Conservation (phyloP, 2,113 vertebrate genomes). For the Nothocercus nigrocapillus region DNA sequence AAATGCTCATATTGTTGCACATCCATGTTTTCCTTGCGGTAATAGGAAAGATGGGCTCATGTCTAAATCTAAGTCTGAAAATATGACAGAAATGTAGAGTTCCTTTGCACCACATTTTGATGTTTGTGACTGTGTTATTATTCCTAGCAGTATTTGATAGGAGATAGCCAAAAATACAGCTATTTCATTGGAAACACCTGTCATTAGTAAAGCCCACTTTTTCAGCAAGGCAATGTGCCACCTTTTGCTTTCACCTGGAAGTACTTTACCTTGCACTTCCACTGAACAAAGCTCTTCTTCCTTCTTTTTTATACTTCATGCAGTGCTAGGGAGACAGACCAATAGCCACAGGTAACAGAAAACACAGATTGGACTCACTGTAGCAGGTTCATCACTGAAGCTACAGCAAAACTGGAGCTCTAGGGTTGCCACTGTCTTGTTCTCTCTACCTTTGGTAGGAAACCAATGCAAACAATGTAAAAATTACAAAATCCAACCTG, state of each 20-base stretch:
- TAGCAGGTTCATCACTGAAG: neutral
- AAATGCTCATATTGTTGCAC: neutral
- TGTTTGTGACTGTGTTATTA: neutral
- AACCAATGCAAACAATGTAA: constrained; percentile 33
- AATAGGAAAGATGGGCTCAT: neutral
- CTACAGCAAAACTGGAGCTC: neutral
- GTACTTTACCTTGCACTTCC: neutral
- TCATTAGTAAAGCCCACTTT: neutral
- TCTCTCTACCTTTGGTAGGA: neutral
- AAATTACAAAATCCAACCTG: constrained; percentile 10
- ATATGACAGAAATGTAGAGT: neutral
- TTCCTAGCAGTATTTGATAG: neutral
- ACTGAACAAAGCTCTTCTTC: neutral
- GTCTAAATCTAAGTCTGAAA: neutral
- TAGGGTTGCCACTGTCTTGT: neutral
- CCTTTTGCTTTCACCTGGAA: neutral
- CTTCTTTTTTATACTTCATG: neutral
- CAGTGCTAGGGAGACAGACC: neutral
- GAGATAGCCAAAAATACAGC: neutral
- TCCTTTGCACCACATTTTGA: neutral
- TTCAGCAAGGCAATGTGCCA: neutral
- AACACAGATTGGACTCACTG: neutral
- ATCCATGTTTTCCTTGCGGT: neutral
- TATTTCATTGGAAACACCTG: neutral
- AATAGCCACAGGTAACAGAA: neutral